phyloP scores from a whole-genome alignment of 53 echinoderm and acorn worm genomes.

The Stichopus horrens region DNA sequence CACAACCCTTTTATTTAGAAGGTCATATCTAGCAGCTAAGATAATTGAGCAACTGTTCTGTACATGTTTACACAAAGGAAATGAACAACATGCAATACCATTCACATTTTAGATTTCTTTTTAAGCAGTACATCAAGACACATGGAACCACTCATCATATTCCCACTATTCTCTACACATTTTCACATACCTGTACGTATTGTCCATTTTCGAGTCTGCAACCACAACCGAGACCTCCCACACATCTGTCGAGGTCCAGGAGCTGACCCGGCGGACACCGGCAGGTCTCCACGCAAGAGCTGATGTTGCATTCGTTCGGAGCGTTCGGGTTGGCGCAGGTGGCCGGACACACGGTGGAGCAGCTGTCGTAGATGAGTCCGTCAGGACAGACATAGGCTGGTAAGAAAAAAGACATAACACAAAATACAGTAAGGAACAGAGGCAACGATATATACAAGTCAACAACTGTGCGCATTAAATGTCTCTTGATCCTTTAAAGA shows the following conservation, averaged over 20 bases:
- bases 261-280: constrained; percentile 56
- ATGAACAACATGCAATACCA: too few species aligned
- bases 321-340: constrained; percentile 51
- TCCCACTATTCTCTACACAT: too few species aligned
- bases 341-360: constrained; percentile 58
- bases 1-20: too few species aligned
- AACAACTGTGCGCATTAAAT: too few species aligned
- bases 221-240: constrained; percentile 53
- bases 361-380: constrained; percentile 53
- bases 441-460: too few species aligned
- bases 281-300: constrained; percentile 52
- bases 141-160: too few species aligned
- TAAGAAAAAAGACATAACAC: background rate
- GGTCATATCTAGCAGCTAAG: too few species aligned
- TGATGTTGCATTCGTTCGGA: constrained; percentile 13
- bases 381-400: constrained; percentile 52
- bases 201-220: constrained; percentile 47
- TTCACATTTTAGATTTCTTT: too few species aligned
- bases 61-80: too few species aligned
- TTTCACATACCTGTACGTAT: constrained; percentile 42
- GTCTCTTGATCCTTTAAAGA: too few species aligned
- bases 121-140: too few species aligned
- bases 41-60: too few species aligned
- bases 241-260: constrained; percentile 58
- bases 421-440: background rate